A percentile compares a stretch with the other conserved stretches of the same genome.
Evolutionary conservation across 2,113 vertebrate species (phyloP).

Genomic region (Vulpes lagopus): DNA sequence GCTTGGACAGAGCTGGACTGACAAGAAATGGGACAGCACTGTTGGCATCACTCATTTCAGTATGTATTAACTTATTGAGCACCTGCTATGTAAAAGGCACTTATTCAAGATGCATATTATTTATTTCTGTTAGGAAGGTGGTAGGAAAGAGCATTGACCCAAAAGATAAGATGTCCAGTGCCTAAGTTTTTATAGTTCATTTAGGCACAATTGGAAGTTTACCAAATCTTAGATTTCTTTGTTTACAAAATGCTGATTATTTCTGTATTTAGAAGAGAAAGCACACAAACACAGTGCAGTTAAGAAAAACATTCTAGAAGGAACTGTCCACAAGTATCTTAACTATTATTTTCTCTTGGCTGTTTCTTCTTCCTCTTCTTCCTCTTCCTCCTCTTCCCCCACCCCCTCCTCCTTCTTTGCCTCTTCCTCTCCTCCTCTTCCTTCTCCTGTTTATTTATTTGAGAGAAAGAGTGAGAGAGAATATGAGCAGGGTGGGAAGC

Average conservation of each 20-base stretch:
- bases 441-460: not conserved
- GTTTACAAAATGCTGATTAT: not conserved
- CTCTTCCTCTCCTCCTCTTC: too few relatives aligned
- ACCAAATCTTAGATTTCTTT: not conserved
- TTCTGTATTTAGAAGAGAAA: not conserved
- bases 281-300: not conserved
- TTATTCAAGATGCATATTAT: not conserved
- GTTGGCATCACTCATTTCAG: not conserved
- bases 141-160: not conserved
- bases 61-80: not conserved
- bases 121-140: not conserved
- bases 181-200: not conserved
- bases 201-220: slow-evolving; percentile 21
- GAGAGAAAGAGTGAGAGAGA: not conserved
- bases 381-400: too few relatives aligned
- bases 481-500: not conserved
- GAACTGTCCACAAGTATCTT: not conserved
- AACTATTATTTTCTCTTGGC: slow-evolving; percentile 5
- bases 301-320: slow-evolving; percentile 21
- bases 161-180: not conserved
- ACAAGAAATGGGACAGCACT: not conserved
- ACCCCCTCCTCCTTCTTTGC: not conserved
- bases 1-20: not conserved
- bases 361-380: too few relatives aligned
- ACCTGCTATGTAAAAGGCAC: not conserved